Percentiles rank a stretch among this genome's conserved stretches.
Conservation (phyloP, 2,113 vertebrate genomes). For the Paracanthobrama guichenoti region DNA sequence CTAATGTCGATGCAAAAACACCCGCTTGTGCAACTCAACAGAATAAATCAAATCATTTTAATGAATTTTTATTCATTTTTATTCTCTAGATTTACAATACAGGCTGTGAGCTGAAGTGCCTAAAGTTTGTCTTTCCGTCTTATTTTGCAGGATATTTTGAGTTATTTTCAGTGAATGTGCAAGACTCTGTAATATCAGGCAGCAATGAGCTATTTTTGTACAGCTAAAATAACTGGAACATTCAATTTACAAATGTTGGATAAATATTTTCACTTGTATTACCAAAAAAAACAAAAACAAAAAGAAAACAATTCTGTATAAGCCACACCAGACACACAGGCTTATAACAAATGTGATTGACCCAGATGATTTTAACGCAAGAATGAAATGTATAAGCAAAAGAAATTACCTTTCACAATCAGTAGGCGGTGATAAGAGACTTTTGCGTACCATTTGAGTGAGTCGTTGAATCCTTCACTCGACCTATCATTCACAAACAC, state of each 20-base stretch:
- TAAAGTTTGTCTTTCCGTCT: background rate
- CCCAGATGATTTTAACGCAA: background rate
- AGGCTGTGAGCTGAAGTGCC: background rate
- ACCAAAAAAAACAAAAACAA: too few relatives aligned
- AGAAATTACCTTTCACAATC: background rate
- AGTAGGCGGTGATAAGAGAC: too few relatives aligned
- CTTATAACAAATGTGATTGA: too few relatives aligned
- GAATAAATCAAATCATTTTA: background rate
- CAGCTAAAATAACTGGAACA: too few relatives aligned
- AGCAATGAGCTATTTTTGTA: too few relatives aligned
- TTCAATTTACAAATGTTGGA: too few relatives aligned
- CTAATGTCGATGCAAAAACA: background rate
- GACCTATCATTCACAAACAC: background rate
- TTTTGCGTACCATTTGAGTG: background rate
- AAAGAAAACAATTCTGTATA: too few relatives aligned
- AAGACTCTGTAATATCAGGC: too few relatives aligned
- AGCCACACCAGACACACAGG: too few relatives aligned
- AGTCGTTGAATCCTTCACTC: background rate
- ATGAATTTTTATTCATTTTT: background rate
- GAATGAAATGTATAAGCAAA: background rate
- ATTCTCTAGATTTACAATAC: background rate
- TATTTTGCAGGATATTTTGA: background rate
- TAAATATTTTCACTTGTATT: too few relatives aligned
- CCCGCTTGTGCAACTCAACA: background rate
- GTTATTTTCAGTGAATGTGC: background rate